Evolutionary conservation across 1,140 invertebrate genomes (phyloP), one percentile per base, ranked within the genome.

Genomic region (Hyles euphorbiae): DNA sequence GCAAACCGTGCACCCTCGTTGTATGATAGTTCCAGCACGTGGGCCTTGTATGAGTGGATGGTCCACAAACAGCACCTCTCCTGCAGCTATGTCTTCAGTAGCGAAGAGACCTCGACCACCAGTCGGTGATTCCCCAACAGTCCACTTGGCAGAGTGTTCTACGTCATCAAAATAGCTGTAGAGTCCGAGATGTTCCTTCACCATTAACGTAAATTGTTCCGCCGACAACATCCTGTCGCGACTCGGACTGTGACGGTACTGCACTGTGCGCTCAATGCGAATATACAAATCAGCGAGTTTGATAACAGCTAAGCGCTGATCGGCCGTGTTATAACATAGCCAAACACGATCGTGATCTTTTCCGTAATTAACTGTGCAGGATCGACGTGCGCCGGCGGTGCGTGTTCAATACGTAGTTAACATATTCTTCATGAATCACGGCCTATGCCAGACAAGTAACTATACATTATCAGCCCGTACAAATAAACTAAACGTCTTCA

Each of bases 61-160:
- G 76, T 95, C 94, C 1, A 91, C 82, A 65, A 94, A 94, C 9
- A 96, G 91, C 34, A 93, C 70, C 78, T 95, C 93, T 33, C 93
- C 93, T 4, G 87, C 64, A 11, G 77, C 67, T 9, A 95, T 93
- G 63, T 93, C 90, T 44, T 91, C 82, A 0, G 74, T 91, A 0
- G 94, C 93, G 56, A 95, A 91, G 7, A 95, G 61, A 9, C 94
- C 94, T 4, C 93, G 90, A 2, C 94, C 94, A 33, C 90, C 90
- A 7, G 93, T 64, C 1, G 83, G 67, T 0, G 93, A 94, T 56
- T 88, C 78, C 9, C 67, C 67, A 43, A 94, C 81, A 10, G 63
- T 79, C 90, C 89, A 91, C 54, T 86, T 87, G 55, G 57, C 62
- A 22, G 64, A 57, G 64, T 76, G 60, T 60, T 76, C 62, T 40